Percentiles rank a stretch among this genome's conserved stretches.
phyloP scores from a whole-genome alignment of 1,140 invertebrate species.

The Drosophila sechellia region DNA sequence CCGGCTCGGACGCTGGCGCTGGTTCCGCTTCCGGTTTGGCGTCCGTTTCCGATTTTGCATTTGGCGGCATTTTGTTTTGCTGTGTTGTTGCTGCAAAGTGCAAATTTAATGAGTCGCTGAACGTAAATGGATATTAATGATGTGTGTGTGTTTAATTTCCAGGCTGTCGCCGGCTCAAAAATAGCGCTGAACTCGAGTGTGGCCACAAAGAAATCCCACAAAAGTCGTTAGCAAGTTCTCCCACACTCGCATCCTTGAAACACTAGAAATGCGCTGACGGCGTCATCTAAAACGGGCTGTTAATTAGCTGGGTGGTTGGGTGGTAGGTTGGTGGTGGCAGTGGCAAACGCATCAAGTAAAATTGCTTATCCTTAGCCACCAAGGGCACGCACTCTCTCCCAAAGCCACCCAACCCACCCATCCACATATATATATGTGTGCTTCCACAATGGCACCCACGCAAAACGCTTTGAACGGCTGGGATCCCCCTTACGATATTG shows the following conservation, averaged over 20 bases:
- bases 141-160: constrained; percentile 19
- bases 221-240: constrained; percentile 59
- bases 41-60: constrained; percentile 66
- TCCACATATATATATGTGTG: not conserved
- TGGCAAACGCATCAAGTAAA: constrained; percentile 44
- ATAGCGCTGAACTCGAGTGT: constrained; percentile 29
- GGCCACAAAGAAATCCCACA: constrained; percentile 48
- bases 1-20: constrained; percentile 68
- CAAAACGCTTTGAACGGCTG: constrained; percentile 12
- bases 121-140: not conserved
- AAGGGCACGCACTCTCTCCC: constrained; percentile 56
- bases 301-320: constrained; percentile 5
- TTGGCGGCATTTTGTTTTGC: constrained; percentile 81
- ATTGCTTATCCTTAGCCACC: constrained; percentile 58
- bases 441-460: constrained; percentile 17
- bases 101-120: not conserved
- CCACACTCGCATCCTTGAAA: constrained; percentile 63
- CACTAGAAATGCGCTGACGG: constrained; percentile 67
- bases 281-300: constrained; percentile 32
- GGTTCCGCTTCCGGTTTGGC: constrained; percentile 62
- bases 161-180: constrained; percentile 45
- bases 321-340: no score
- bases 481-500: constrained; percentile 8
- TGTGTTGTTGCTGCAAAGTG: constrained; percentile 37
- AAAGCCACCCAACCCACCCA: constrained; percentile 4